A percentile compares a stretch with the other conserved stretches of the same genome.
These are phyloP conservation scores for Copidosoma aretas DNA, from an alignment of 2,888 invertebrate species.

Conservation along the genomic window DNA sequence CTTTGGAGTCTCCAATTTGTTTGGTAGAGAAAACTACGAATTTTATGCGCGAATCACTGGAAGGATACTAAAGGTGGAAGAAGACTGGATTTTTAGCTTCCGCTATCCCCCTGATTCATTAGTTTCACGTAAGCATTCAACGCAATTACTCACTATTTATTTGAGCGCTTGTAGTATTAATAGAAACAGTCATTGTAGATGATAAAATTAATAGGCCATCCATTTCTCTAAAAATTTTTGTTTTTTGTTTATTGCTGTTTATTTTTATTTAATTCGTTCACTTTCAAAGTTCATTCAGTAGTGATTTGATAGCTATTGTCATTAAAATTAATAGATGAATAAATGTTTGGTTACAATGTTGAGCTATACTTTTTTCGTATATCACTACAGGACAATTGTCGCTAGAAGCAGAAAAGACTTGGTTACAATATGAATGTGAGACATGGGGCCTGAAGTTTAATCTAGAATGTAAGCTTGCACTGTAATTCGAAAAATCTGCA, in stretches of 20 bases:
- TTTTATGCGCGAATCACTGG: slow-evolving; percentile 95
- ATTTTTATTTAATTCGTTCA: neutral
- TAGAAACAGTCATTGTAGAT: neutral
- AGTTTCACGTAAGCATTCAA: slow-evolving; percentile 64
- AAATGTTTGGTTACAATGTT: neutral
- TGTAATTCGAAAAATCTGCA: slow-evolving; percentile 35
- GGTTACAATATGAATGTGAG: slow-evolving; percentile 89
- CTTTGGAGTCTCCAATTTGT: slow-evolving; percentile 93
- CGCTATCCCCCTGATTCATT: slow-evolving; percentile 79
- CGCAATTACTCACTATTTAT: neutral
- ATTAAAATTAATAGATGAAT: neutral
- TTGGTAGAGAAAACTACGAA: slow-evolving; percentile 93
- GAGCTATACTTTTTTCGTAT: slow-evolving; percentile 41
- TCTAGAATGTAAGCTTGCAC: slow-evolving; percentile 73
- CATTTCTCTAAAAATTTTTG: slow-evolving; percentile 21
- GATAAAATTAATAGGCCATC: slow-evolving; percentile 15
- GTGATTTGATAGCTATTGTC: slow-evolving; percentile 24
- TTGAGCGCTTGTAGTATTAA: neutral
- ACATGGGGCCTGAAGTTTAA: slow-evolving; percentile 85
- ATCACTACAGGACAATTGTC: slow-evolving; percentile 77
- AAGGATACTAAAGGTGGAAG: slow-evolving; percentile 87
- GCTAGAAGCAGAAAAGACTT: slow-evolving; percentile 86
- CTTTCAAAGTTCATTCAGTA: slow-evolving; percentile 17
- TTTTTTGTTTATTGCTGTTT: neutral
- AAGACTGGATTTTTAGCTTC: slow-evolving; percentile 96